phyloP scores from a whole-genome alignment of 2,888 invertebrate species.

The Polymixis flavicincta region DNA sequence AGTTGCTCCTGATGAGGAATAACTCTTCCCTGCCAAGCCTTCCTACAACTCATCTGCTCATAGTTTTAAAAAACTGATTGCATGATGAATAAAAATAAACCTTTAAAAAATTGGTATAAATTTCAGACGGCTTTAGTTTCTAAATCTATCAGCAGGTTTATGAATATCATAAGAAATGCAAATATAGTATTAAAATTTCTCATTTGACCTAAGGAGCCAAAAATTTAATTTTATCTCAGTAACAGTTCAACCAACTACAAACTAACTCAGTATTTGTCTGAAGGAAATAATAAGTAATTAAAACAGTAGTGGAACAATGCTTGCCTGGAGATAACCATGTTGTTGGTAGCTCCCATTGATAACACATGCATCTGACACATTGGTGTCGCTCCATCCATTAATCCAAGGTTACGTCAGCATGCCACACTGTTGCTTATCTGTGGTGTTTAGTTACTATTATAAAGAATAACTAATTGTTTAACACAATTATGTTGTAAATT shows the following conservation, averaged over 20 bases:
- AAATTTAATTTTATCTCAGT: background rate
- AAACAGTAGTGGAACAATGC: slow-evolving; percentile 42
- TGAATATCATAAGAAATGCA: slow-evolving; percentile 5
- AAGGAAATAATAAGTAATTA: slow-evolving; percentile 25
- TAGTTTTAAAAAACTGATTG: too few species aligned
- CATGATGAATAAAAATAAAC: too few species aligned
- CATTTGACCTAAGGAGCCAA: background rate
- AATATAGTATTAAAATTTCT: slow-evolving; percentile 4
- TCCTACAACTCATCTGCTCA: too few species aligned
- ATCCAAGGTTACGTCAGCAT: slow-evolving; percentile 65
- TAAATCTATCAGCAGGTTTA: background rate
- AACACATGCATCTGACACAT: slow-evolving; percentile 65
- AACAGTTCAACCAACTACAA: background rate
- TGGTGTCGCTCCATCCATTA: slow-evolving; percentile 60
- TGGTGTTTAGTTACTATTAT: slow-evolving; percentile 24
- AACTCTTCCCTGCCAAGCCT: too few species aligned
- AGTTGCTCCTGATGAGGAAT: too few species aligned
- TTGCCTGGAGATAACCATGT: slow-evolving; percentile 62
- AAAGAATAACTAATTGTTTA: slow-evolving; percentile 37
- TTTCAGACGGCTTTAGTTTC: background rate
- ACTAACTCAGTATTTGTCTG: background rate
- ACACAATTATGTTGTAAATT: background rate
- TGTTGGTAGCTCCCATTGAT: slow-evolving; percentile 61
- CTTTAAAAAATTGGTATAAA: background rate
- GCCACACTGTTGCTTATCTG: slow-evolving; percentile 45